Percentiles rank a stretch among this genome's conserved stretches.
Conservation (phyloP, 2,113 vertebrate genomes). For the Rhineura floridana region DNA sequence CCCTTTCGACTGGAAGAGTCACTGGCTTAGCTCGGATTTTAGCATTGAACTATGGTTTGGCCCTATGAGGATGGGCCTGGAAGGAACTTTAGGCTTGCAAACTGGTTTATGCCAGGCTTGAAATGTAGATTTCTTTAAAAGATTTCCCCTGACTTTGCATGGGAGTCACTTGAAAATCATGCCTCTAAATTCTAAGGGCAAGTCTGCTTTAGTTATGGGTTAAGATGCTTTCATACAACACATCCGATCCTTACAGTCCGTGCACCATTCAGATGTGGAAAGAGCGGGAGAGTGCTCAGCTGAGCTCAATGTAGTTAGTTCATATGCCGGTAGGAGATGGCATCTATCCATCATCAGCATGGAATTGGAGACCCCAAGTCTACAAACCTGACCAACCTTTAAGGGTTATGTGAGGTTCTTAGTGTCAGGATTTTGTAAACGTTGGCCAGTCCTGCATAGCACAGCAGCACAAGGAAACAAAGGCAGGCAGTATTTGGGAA, state of each 20-base stretch:
- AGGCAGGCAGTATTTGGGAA: slow-evolving; percentile 60
- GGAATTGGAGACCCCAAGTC: slow-evolving; percentile 37
- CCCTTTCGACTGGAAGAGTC: neutral
- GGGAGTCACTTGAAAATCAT: neutral
- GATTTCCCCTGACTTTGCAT: neutral
- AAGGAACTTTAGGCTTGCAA: neutral
- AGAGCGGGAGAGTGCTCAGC: neutral
- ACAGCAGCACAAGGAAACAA: slow-evolving; percentile 53
- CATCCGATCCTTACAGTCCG: neutral
- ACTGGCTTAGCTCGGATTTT: neutral
- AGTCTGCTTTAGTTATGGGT: neutral
- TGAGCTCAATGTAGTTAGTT: neutral
- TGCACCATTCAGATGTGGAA: neutral
- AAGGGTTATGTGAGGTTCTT: slow-evolving; percentile 58
- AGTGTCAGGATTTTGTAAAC: slow-evolving; percentile 54
- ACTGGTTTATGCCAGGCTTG: neutral
- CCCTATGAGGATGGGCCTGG: too few relatives aligned
- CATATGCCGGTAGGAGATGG: slow-evolving; percentile 31
- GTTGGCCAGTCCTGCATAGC: slow-evolving; percentile 25
- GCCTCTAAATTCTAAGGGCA: neutral
- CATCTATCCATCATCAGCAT: slow-evolving; percentile 48
- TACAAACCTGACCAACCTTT: slow-evolving; percentile 59
- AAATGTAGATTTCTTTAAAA: neutral
- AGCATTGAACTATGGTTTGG: neutral
- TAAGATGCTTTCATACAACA: neutral